A percentile compares a stretch with the other conserved stretches of the same genome.
Conservation (phyloP, 2,888 invertebrate genomes). For the Cacoxenus indagator region DNA sequence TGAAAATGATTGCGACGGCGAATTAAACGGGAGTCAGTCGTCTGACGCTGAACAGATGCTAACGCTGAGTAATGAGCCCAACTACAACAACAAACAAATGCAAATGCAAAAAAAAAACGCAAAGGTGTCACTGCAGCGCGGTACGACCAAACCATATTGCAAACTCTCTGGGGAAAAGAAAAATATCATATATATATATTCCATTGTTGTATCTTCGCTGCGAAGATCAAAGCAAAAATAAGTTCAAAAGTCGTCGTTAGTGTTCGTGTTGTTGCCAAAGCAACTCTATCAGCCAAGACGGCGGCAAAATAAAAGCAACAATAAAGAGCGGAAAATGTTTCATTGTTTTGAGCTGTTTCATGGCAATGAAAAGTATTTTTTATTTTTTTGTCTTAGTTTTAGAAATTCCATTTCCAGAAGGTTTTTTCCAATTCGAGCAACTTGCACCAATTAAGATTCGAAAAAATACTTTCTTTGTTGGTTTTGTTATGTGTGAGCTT, state of each 20-base stretch:
- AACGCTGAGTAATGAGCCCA: conserved; percentile 16
- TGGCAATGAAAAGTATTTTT: conserved; percentile 51
- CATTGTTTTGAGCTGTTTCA: conserved; percentile 30
- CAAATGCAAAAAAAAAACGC: conserved; percentile 24
- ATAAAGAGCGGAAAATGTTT: conserved; percentile 33
- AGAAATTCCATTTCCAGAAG: too few species aligned
- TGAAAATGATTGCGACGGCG: too few species aligned
- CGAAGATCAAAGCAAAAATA: background rate
- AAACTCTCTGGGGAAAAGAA: background rate
- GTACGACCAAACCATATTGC: background rate
- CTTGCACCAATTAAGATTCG: conserved; percentile 17
- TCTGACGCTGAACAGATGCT: conserved; percentile 22
- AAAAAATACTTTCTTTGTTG: background rate
- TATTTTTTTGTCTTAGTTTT: background rate
- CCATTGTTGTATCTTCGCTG: background rate
- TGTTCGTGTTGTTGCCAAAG: conserved; percentile 34
- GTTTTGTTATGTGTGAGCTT: background rate
- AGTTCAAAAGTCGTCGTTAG: background rate
- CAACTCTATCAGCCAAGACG: conserved; percentile 25
- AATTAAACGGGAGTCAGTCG: background rate
- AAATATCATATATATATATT: too few species aligned
- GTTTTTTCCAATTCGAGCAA: conserved; percentile 8
- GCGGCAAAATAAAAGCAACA: conserved; percentile 21
- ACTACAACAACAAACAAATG: conserved; percentile 47
- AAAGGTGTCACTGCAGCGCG: background rate